Evolutionary conservation across 2,888 invertebrate species (phyloP).

Genomic region (Pasiphila rectangulata): DNA sequence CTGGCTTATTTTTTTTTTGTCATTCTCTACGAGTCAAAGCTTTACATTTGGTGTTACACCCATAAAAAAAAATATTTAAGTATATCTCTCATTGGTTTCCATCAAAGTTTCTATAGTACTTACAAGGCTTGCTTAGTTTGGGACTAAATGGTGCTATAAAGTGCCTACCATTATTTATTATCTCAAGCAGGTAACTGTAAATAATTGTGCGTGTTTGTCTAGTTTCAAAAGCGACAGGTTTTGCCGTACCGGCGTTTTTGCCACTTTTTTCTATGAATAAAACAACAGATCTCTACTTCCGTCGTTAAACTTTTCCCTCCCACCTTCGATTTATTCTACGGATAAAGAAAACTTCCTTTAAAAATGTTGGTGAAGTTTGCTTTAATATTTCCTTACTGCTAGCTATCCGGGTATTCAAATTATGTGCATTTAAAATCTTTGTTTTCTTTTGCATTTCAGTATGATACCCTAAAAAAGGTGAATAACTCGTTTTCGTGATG

Average conservation of each 20-base stretch:
- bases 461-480: neutral
- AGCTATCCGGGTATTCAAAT: conserved; percentile 65
- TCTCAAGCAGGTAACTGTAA: neutral
- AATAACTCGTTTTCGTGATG: too few species aligned
- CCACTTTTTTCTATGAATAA: conserved; percentile 77
- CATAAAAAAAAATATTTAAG: too few species aligned
- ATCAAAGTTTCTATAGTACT: too few species aligned
- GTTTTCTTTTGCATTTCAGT: conserved; percentile 27
- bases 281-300: conserved; percentile 78
- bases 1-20: too few species aligned
- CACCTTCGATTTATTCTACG: conserved; percentile 79
- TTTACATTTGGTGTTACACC: too few species aligned
- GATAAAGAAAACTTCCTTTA: conserved; percentile 78
- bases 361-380: conserved; percentile 76
- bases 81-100: too few species aligned
- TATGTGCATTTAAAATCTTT: conserved; percentile 70
- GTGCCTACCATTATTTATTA: too few species aligned
- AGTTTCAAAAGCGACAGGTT: conserved; percentile 14
- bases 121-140: too few species aligned
- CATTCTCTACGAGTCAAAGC: too few species aligned
- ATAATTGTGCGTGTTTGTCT: neutral
- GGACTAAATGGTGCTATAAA: too few species aligned
- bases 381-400: conserved; percentile 77
- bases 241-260: conserved; percentile 39
- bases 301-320: conserved; percentile 70